These are phyloP conservation scores for Agriopis leucophaearia DNA, from an alignment of 2,888 invertebrate species.

Conservation along the genomic window DNA sequence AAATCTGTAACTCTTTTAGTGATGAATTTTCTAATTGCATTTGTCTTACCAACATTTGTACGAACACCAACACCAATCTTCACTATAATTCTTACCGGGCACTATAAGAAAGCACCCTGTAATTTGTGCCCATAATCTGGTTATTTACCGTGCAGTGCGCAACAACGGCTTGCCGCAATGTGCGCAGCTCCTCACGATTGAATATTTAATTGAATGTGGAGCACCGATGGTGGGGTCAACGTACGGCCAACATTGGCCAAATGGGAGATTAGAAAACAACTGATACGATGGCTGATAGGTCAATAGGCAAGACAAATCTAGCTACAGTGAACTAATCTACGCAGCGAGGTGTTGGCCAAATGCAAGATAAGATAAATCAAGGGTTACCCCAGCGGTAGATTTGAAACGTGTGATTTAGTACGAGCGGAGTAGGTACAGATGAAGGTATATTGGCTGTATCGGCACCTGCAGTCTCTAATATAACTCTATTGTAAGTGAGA, in stretches of 20 bases:
- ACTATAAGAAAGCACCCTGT: constrained; percentile 44
- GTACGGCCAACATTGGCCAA: constrained; percentile 53
- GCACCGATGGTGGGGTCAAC: constrained; percentile 60
- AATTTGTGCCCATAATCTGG: constrained; percentile 59
- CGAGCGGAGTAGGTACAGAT: constrained; percentile 32
- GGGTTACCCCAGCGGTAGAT: constrained; percentile 17
- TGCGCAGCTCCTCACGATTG: constrained; percentile 64
- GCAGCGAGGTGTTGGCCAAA: constrained; percentile 30
- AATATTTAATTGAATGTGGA: constrained; percentile 80
- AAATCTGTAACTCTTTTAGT: too few relatives aligned
- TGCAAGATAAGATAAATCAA: constrained; percentile 51
- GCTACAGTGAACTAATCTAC: neutral
- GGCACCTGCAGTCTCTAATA: constrained; percentile 9
- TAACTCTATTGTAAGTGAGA: too few relatives aligned
- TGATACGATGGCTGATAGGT: constrained; percentile 29
- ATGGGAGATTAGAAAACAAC: constrained; percentile 44
- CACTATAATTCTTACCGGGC: constrained; percentile 16
- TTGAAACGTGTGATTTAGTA: constrained; percentile 33
- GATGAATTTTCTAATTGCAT: too few relatives aligned
- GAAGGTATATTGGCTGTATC: constrained; percentile 25
- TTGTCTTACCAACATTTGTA: neutral
- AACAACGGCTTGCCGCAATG: constrained; percentile 60
- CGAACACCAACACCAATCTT: neutral
- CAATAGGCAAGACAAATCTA: neutral
- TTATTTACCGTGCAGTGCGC: constrained; percentile 62